Evolutionary conservation across 2,113 vertebrate species (phyloP), one percentile per base, ranked within the genome.

Genomic region (Brienomyrus longianalis): DNA sequence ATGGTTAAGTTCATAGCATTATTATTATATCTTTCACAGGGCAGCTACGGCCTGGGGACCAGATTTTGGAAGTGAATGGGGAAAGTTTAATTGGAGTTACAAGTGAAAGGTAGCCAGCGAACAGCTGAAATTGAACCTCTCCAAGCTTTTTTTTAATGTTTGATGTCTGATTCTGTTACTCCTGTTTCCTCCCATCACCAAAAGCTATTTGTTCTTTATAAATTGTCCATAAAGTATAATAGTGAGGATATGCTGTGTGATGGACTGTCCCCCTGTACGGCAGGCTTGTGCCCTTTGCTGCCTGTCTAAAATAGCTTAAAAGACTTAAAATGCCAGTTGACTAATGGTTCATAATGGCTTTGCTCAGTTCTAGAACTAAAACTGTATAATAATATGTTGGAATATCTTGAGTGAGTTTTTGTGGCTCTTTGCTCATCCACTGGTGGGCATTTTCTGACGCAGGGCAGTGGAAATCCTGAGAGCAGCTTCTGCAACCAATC

Each of bases 1-100:
- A 39, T 35, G 31, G 31, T 35, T 77, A 39, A 77, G 11, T 35
- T 5, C 54, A 23, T 59, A 23, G 11, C 27, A 27, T 48, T 23
- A 45, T 85, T 48, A 15, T 35, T 83, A 2, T 83, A 27, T 8
- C 45, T 88, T 88, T 89, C 91, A 62, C 90, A 98, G 97, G 97
- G 43, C 96, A 96, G 91, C 95, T 98, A 74, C 93, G 97, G 92
- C 95, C 97, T 74, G 97, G 97, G 88, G 97, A 98, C 94, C 97
- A 98, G 94, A 98, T 98, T 93, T 92, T 98, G 93, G 97, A 98
- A 92, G 97, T 98, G 89, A 98, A 98, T 0, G 97, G 97, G 31
- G 97, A 97, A 77, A 97, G 95, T 91, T 91, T 98, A 66, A 94
- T 97, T 52, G 96, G 97, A 87, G 96, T 98, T 48, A 97, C 97